Conservation (phyloP, 2,113 vertebrate genomes). For the Actenoides hombroni region DNA sequence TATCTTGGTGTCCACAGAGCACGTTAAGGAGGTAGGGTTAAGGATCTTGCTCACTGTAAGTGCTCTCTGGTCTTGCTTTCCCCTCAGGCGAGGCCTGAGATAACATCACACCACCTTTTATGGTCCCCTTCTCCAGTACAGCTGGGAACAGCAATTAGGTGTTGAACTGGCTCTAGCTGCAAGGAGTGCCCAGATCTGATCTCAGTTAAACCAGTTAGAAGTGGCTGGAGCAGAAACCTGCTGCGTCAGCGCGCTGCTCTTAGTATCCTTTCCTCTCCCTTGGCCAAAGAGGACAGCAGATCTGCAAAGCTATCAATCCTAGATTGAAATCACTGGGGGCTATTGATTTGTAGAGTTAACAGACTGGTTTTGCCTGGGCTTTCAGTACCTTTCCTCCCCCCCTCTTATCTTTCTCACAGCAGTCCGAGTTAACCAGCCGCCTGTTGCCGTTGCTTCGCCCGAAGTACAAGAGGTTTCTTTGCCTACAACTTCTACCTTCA, state of each 20-base stretch:
- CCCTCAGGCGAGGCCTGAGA: background rate
- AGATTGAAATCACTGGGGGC: background rate
- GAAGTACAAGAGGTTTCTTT: constrained; percentile 74
- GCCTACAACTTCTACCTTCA: constrained; percentile 68
- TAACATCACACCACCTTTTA: background rate
- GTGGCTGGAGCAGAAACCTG: background rate
- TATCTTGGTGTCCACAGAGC: background rate
- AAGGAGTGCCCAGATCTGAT: background rate
- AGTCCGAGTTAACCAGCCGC: constrained; percentile 69
- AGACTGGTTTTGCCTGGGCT: background rate
- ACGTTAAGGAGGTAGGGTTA: background rate
- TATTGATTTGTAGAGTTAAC: background rate
- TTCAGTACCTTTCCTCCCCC: background rate
- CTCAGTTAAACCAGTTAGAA: background rate
- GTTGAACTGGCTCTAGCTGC: fast-evolving
- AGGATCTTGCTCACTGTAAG: background rate
- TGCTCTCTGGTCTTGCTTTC: background rate
- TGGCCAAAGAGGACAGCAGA: background rate
- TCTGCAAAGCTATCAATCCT: background rate
- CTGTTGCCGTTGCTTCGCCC: constrained; percentile 75
- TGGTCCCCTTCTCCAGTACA: background rate
- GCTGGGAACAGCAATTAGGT: background rate
- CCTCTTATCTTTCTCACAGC: constrained; percentile 34
- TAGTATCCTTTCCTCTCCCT: background rate
- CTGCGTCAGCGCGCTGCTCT: background rate